Evolutionary conservation across 1,140 invertebrate genomes (phyloP), one percentile per base, ranked within the genome.

Genomic region (Orius laevigatus): DNA sequence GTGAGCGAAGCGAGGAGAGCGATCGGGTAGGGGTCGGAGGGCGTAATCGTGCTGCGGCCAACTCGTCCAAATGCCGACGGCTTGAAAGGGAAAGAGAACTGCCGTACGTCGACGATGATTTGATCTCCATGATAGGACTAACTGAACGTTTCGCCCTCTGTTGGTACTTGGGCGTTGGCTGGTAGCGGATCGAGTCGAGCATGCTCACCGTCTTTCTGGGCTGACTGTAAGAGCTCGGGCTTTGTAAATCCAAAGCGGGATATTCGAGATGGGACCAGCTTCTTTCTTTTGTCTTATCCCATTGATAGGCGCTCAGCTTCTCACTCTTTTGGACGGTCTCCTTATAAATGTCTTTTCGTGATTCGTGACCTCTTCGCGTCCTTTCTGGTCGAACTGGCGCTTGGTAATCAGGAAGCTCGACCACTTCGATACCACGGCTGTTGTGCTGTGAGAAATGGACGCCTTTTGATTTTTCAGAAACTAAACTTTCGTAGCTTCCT

Each of bases 21-120:
- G 20, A 32, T n/a, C 43, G 19, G 11, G 43, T 45, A 32, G 43
- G 43, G 5, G 43, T 45, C 8, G 43, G 43, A 12, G 43, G 43
- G 6, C 43, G 19, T 32, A 45, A 11, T 5, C 43, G n/a, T 12
- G 43, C 43, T 10, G 43, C 20, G n/a, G 43, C 32, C 9, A 45
- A 31, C 43, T 45, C 43, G 25, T 45, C 43, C 18, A 45, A 12
- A 31, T 45, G 25, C 5, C 32, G 25, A 12, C 43, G 9, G 15
- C 6, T n/a, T 9, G 19, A n/a, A n/a, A 32, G n/a, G 2, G 19
- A 31, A 6, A 31, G 43, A 31, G 43, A 32, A 31, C 43, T n/a
- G 43, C 20, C 25, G 25, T 19, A 31, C 32, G 32, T 32, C 43
- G 40, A 19, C 2, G 19, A 12, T 2, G 40, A 42, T n/a, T 45